Evolutionary conservation across 2,888 invertebrate genomes (phyloP), one percentile per base, ranked within the genome.

Genomic region (Agrenia bidenticulata): DNA sequence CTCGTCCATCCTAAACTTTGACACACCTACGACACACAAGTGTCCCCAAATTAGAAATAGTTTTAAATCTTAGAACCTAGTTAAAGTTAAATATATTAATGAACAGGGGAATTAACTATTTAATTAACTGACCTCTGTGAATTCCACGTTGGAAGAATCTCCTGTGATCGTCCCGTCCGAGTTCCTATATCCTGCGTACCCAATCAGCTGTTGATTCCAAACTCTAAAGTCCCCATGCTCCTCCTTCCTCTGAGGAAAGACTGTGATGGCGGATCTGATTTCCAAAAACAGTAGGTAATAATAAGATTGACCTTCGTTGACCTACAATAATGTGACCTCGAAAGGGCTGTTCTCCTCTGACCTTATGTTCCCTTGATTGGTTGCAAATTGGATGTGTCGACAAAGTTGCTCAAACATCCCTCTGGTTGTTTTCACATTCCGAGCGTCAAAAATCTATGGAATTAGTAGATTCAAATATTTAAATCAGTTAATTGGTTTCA

Each of bases 341-440:
- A n/a, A n/a, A n/a, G n/a, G n/a, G n/a, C n/a, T n/a, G n/a, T n/a
- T n/a, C n/a, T n/a, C n/a, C n/a, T n/a, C n/a, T 79, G 79, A 94
- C 94, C 95, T 88, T 76, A 96, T 90, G 80, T 95, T 95, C 77
- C 96, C 96, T 82, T 94, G 94, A 81, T 97, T 97, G 49, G 95
- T 95, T 79, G 92, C 92, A 82, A 95, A 96, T 81, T 95, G 95
- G 77, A 97, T 94, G 81, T 96, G 96, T 81, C 94, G 94, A 82
- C 95, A 95, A 59, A 96, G 84, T 1, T 95, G 94, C 78, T 95
- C 94, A 79, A 95, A 97, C 95, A 96, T 96, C 49, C 94, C 94
- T 77, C 92, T 90, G 1, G 95, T 93, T 0, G 95, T 95, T 41
- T 92, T 92, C 64, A 96, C 94, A 82, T 92, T 92, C 60, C 96